Conservation (phyloP, 2,113 vertebrate genomes). For the Setophaga coronata region DNA sequence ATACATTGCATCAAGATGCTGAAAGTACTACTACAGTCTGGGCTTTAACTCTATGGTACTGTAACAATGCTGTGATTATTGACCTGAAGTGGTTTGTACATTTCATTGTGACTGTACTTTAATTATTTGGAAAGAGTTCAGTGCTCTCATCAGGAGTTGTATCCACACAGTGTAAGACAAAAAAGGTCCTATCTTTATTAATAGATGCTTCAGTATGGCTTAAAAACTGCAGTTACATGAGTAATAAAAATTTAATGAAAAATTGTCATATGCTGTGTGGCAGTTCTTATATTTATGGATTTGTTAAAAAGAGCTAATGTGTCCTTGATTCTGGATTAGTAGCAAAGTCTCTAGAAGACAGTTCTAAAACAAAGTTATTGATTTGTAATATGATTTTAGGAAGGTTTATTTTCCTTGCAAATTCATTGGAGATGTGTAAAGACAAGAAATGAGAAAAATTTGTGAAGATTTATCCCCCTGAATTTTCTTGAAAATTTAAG, state of each 20-base stretch:
- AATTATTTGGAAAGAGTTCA: neutral
- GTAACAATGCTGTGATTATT: neutral
- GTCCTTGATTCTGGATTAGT: neutral
- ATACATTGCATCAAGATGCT: neutral
- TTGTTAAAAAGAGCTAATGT: neutral
- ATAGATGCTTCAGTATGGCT: neutral
- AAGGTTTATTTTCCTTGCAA: neutral
- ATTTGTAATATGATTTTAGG: neutral
- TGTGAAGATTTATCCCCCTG: neutral
- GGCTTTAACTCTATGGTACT: neutral
- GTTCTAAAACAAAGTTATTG: neutral
- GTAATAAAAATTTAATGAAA: neutral
- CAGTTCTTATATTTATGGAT: neutral
- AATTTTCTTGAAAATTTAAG: neutral
- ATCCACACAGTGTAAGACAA: neutral
- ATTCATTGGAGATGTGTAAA: neutral
- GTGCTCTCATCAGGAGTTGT: neutral
- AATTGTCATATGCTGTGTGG: neutral
- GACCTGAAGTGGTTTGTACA: neutral
- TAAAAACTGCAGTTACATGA: neutral
- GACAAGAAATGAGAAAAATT: neutral
- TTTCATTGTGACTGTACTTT: neutral
- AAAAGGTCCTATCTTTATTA: neutral
- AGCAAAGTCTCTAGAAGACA: neutral
- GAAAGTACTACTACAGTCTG: neutral